Evolutionary conservation across 2,113 vertebrate species (phyloP).

Genomic region (Melospiza melodia): DNA sequence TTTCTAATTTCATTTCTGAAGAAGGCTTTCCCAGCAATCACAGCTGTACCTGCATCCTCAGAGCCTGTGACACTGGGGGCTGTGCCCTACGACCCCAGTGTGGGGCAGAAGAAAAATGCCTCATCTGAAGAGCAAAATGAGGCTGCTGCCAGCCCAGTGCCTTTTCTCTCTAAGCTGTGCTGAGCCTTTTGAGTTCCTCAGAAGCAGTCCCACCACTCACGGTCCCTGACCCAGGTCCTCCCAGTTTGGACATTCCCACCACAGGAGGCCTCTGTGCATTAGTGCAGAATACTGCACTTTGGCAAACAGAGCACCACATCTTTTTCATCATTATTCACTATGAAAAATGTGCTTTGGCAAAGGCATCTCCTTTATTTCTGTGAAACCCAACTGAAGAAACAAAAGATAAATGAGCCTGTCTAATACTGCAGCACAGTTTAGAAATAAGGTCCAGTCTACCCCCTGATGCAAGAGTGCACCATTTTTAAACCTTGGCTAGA

Average conservation of each 20-base stretch:
- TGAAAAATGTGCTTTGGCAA: slow-evolving; percentile 30
- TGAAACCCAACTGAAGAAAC: slow-evolving; percentile 40
- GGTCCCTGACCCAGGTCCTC: background rate
- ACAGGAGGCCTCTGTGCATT: background rate
- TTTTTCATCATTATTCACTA: slow-evolving; percentile 16
- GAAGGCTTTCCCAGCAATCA: background rate
- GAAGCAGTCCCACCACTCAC: background rate
- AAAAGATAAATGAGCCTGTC: slow-evolving; percentile 39
- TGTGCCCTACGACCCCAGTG: background rate
- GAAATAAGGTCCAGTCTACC: slow-evolving; percentile 36
- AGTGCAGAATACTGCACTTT: background rate
- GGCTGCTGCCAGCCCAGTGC: background rate
- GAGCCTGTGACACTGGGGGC: background rate
- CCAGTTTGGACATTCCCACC: background rate
- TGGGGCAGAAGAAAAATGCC: background rate
- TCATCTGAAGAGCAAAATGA: background rate
- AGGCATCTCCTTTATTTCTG: background rate
- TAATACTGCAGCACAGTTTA: slow-evolving; percentile 21
- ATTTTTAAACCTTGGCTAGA: slow-evolving; percentile 59
- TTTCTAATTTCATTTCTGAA: background rate
- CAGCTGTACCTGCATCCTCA: background rate
- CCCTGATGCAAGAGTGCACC: slow-evolving; percentile 57
- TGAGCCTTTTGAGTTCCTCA: background rate
- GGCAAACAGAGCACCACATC: background rate
- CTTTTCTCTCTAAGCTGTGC: background rate